Evolutionary conservation across 2,113 vertebrate genomes (phyloP).

Genomic region (Gorsachius goisagi): DNA sequence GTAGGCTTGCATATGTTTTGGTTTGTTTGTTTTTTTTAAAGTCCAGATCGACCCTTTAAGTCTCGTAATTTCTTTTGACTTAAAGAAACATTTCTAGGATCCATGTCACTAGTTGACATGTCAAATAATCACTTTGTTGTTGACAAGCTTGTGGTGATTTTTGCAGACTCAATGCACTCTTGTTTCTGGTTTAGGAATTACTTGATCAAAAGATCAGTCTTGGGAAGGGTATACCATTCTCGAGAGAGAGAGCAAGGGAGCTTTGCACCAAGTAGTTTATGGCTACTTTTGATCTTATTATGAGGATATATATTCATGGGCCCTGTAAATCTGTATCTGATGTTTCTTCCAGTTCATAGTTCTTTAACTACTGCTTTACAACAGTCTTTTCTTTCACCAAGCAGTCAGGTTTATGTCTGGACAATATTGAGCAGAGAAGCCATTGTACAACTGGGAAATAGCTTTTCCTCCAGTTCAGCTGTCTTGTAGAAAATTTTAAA

Average conservation of each 20-base stretch:
- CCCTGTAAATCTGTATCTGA: not conserved
- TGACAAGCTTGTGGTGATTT: not conserved
- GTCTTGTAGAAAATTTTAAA: not conserved
- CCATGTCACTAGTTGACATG: not conserved
- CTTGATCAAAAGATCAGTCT: not conserved
- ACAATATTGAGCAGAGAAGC: not conserved
- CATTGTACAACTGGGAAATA: not conserved
- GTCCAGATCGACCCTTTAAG: not conserved
- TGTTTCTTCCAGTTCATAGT: not conserved
- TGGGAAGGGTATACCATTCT: not conserved
- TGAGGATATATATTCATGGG: not conserved
- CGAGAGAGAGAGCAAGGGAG: not conserved
- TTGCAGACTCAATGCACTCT: not conserved
- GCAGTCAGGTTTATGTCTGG: not conserved
- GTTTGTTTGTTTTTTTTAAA: too few species aligned
- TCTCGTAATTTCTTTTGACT: not conserved
- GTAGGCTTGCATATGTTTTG: not conserved
- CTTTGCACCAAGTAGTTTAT: not conserved
- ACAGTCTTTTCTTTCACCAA: not conserved
- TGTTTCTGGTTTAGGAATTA: not conserved
- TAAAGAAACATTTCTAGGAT: not conserved
- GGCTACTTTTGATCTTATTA: not conserved
- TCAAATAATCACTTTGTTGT: not conserved
- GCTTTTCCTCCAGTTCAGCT: not conserved
- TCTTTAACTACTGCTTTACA: not conserved